A percentile compares a stretch with the other conserved stretches of the same genome.
phyloP scores from a whole-genome alignment of 2,888 invertebrate species.

The Odontothrips loti region DNA sequence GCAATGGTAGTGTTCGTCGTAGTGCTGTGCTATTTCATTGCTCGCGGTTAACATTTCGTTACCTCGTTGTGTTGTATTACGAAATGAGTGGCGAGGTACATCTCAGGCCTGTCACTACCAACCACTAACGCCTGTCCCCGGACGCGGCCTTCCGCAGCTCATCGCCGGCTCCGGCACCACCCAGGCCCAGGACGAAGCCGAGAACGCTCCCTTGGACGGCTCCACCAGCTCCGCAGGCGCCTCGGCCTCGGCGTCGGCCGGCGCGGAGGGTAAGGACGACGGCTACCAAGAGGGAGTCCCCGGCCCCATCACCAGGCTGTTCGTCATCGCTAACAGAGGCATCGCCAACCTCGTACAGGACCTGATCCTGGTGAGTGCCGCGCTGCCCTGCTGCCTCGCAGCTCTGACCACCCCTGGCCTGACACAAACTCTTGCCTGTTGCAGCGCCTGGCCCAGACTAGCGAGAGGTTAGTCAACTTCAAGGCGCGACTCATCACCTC shows the following conservation, averaged over 20 bases:
- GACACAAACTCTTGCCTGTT: slow-evolving; percentile 38
- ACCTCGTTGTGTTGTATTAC: no score
- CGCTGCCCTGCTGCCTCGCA: no score
- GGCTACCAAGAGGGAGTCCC: slow-evolving; percentile 78
- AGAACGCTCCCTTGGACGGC: slow-evolving; percentile 43
- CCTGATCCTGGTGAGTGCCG: slow-evolving; percentile 68
- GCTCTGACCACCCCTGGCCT: no score
- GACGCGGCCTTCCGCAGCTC: slow-evolving; percentile 54
- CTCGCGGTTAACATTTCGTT: no score
- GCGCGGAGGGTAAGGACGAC: slow-evolving; percentile 47
- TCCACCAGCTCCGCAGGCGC: slow-evolving; percentile 29
- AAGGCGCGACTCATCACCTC: slow-evolving; percentile 87
- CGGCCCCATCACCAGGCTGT: slow-evolving; percentile 79
- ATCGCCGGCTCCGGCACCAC: slow-evolving; percentile 71
- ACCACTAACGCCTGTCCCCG: no score
- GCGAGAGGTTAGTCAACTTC: slow-evolving; percentile 88
- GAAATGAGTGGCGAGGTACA: no score
- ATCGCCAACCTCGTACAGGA: slow-evolving; percentile 83
- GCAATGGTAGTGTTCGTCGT: no score
- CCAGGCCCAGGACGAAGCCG: slow-evolving; percentile 56
- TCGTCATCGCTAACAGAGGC: slow-evolving; percentile 82
- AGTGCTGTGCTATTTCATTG: no score
- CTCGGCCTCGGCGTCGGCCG: slow-evolving; percentile 49
- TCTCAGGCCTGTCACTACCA: no score
- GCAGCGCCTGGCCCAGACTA: slow-evolving; percentile 79